Base-by-base conservation (phyloP, 2,797 vertebrate genomes). In the Cichlasoma orientale region DNA sequence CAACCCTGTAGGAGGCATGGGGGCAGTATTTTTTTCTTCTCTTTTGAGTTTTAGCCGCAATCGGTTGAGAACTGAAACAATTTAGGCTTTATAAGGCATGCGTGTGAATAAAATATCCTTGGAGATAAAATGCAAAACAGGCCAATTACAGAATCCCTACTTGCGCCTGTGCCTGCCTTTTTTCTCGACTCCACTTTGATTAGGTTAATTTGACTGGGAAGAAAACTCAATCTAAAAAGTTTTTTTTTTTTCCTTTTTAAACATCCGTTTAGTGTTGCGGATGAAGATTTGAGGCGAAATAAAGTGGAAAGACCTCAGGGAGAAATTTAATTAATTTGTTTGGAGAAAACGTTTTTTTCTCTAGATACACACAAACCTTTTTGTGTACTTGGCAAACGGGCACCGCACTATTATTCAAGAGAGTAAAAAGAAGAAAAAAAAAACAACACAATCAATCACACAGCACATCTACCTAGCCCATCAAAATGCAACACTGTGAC, bases 21-120 rank as follows among this genome's bases (percentile, higher is more conserved):
- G 84, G 90, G 76, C 73, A 79, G 44, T 23, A 38, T 52, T 71
- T 85, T 85, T 47, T 74, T 74, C 72, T 68, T 59, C 44, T 33
- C 85, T 83, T 92, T 87, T 89, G 89, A 92, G 74, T 91, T 92
- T 86, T 78, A 84, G 84, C 84, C 91, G 83, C 95, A 95, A 96
- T 94, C 91, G 94, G 87, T 91, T 92, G 88, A 95, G 85, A 92
- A 93, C 57, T 92, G 89, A 95, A 96, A 96, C 90, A 96, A 94
- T 94, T 88, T 90, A 91, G 90, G 72, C 88, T 96, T 95, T 95
- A 92, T 94, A 83, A 95, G 89, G 87, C 84, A 93, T 91, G 89
- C 87, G 88, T 92, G 79, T 93, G 94, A 94, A 95, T 89, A 93
- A 91, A 96, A 93, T 89, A 84, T 88, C 90, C 73, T 93, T 93